Percentiles rank a stretch among this genome's conserved stretches.
Conservation (phyloP, 2,797 vertebrate genomes). For the Enteromius anoplus region DNA sequence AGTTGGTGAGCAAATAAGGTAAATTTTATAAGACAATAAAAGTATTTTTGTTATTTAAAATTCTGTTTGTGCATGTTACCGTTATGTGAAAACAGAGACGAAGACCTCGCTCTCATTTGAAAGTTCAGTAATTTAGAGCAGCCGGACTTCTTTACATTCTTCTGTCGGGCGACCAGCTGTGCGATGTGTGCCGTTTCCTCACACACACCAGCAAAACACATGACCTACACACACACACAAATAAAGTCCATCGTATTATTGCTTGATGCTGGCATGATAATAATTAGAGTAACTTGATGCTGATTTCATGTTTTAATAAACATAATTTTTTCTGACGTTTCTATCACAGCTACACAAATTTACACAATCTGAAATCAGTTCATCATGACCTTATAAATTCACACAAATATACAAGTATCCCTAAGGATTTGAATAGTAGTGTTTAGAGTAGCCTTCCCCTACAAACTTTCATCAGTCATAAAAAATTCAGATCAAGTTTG, state of each 20-base stretch:
- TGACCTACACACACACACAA: slow-evolving; percentile 63
- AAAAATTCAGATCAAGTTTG: too few species aligned
- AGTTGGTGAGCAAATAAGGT: too few species aligned
- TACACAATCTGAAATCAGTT: not conserved
- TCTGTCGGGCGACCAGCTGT: slow-evolving; percentile 88
- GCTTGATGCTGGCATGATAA: not conserved
- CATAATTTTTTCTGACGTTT: too few species aligned
- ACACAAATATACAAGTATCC: not conserved
- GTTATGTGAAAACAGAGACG: slow-evolving; percentile 75
- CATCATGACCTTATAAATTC: not conserved
- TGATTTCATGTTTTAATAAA: not conserved
- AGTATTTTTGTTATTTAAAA: too few species aligned
- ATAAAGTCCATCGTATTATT: slow-evolving; percentile 11
- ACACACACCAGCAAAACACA: slow-evolving; percentile 84
- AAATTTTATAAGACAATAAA: too few species aligned
- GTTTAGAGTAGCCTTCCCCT: too few species aligned
- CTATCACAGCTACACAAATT: not conserved
- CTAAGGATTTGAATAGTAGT: too few species aligned
- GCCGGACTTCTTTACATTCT: slow-evolving; percentile 81
- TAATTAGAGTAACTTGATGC: not conserved
- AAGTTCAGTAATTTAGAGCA: slow-evolving; percentile 81
- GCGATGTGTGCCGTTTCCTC: slow-evolving; percentile 86
- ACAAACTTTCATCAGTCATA: too few species aligned
- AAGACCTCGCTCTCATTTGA: slow-evolving; percentile 85
- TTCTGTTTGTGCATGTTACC: slow-evolving; percentile 68